These are phyloP conservation scores for Corvus moneduloides DNA, from an alignment of 2,113 vertebrate genomes.

Conservation along the genomic window DNA sequence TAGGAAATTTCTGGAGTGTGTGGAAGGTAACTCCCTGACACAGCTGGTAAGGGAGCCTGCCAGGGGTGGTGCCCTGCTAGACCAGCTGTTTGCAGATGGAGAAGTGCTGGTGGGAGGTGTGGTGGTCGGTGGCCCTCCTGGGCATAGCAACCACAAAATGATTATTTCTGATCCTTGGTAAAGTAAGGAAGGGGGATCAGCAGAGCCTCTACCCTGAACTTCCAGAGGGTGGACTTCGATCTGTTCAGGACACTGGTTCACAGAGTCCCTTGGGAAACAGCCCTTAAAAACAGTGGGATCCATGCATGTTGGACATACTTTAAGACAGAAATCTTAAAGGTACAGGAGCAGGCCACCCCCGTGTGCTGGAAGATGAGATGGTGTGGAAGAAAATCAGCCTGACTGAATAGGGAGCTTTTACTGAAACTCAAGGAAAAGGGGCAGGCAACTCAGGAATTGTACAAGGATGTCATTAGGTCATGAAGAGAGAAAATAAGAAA, in stretches of 20 bases:
- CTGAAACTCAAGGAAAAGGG: neutral
- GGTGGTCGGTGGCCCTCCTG: fast-evolving
- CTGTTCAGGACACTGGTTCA: neutral
- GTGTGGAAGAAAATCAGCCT: neutral
- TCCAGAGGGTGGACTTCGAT: neutral
- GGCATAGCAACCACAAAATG: neutral
- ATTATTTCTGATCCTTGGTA: neutral
- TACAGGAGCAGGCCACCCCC: neutral
- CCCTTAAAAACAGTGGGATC: neutral
- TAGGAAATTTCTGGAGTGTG: neutral
- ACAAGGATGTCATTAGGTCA: neutral
- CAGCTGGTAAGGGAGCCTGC: neutral
- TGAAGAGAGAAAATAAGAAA: neutral
- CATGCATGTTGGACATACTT: neutral
- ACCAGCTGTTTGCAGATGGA: neutral
- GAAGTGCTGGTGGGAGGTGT: neutral
- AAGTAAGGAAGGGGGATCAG: neutral
- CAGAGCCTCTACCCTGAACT: neutral
- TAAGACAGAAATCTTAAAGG: neutral
- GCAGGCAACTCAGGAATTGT: neutral
- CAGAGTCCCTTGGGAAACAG: neutral
- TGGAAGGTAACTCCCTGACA: neutral
- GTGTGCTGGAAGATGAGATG: neutral
- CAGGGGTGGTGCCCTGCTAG: neutral
- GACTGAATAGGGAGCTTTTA: neutral